Evolutionary conservation across 1,140 invertebrate genomes (phyloP).

Genomic region (Paralvinella palmiformis): DNA sequence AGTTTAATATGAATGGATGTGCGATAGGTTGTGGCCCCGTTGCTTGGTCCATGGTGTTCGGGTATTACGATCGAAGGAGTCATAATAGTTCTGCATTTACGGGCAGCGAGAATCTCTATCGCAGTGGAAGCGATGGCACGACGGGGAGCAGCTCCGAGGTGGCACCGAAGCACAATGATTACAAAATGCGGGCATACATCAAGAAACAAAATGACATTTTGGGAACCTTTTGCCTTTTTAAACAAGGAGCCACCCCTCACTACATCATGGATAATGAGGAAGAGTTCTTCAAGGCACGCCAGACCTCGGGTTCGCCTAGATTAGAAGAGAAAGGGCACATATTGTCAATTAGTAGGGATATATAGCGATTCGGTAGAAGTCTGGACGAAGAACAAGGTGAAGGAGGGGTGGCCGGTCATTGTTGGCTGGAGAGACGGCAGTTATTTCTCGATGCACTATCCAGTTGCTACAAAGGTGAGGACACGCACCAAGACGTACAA

Average conservation of each 20-base stretch:
- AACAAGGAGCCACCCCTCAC: slow-evolving; percentile 16
- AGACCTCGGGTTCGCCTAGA: slow-evolving; percentile 6
- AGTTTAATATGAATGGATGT: slow-evolving; percentile 10
- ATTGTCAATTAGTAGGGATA: slow-evolving; percentile 3
- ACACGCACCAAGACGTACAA: not conserved
- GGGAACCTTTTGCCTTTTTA: slow-evolving; percentile 18
- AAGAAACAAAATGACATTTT: slow-evolving; percentile 2
- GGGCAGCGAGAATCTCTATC: slow-evolving; percentile 17
- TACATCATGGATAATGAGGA: slow-evolving; percentile 15
- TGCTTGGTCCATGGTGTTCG: slow-evolving; percentile 22
- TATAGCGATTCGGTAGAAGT: slow-evolving; percentile 1
- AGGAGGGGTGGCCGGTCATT: slow-evolving; percentile 19
- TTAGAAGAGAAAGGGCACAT: not conserved
- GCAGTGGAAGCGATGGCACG: slow-evolving; percentile 18
- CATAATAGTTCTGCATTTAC: not conserved
- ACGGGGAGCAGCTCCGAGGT: slow-evolving; percentile 6
- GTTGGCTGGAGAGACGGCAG: slow-evolving; percentile 16
- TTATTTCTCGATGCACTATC: slow-evolving; percentile 11
- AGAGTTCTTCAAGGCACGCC: slow-evolving; percentile 17
- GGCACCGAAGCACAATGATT: slow-evolving; percentile 5
- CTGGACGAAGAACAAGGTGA: slow-evolving; percentile 4
- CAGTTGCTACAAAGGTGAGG: not conserved
- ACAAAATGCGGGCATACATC: too few relatives aligned
- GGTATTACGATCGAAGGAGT: slow-evolving; percentile 19
- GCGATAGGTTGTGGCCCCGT: slow-evolving; percentile 23